Conservation (phyloP, 2,113 vertebrate species). For the Tauraco erythrolophus region DNA sequence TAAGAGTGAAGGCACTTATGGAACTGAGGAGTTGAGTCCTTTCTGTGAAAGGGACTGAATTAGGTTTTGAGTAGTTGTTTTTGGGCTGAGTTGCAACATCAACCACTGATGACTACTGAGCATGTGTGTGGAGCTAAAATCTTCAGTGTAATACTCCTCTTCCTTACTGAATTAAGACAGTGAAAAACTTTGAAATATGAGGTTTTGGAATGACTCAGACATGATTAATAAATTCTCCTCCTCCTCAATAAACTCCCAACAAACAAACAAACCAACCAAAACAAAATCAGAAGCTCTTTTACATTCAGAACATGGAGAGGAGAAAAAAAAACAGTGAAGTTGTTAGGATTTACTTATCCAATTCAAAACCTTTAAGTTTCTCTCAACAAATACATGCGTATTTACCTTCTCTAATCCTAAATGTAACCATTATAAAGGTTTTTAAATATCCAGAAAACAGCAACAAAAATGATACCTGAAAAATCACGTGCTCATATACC, state of each 20-base stretch:
- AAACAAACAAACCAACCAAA: background rate
- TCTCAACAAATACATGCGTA: background rate
- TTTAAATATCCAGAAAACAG: background rate
- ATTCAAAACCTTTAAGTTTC: background rate
- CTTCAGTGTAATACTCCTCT: background rate
- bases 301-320: background rate
- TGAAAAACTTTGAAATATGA: background rate
- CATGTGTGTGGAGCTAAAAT: background rate
- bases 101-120: background rate
- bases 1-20: background rate
- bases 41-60: background rate
- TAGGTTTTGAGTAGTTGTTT: background rate
- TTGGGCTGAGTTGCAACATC: background rate
- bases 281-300: background rate
- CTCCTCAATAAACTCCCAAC: background rate
- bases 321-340: background rate
- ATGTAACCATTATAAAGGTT: background rate
- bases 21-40: background rate
- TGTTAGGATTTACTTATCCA: fast-evolving
- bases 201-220: background rate
- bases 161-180: background rate
- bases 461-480: background rate
- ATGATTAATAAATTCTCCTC: background rate
- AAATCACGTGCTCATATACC: background rate
- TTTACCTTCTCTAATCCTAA: background rate